Conservation (phyloP, 2,797 vertebrate species). For the Salmo trutta region DNA sequence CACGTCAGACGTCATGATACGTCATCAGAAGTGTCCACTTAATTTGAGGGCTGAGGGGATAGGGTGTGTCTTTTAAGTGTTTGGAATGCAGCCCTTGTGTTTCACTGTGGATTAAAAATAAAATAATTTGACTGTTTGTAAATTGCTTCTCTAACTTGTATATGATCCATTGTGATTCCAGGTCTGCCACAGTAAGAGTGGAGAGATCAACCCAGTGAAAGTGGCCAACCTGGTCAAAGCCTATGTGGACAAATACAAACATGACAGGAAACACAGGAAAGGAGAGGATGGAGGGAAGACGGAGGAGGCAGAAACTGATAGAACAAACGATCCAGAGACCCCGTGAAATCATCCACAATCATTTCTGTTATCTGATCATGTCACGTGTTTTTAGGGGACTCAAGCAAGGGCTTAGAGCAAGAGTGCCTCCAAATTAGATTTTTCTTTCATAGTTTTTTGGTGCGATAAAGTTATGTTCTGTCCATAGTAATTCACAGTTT, state of each 20-base stretch:
- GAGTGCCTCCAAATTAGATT: background rate
- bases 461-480: background rate
- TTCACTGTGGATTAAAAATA: background rate
- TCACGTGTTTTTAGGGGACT: background rate
- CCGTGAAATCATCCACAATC: slow-evolving; percentile 38
- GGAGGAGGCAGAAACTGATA: slow-evolving; percentile 39
- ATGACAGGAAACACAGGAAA: slow-evolving; percentile 86
- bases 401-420: slow-evolving; percentile 8
- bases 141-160: background rate
- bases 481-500: background rate
- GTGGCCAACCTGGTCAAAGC: slow-evolving; percentile 95
- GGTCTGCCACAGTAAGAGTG: slow-evolving; percentile 98
- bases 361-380: slow-evolving; percentile 12
- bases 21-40: too few species aligned
- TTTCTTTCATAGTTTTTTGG: slow-evolving; percentile 9
- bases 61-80: too few species aligned
- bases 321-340: slow-evolving; percentile 44
- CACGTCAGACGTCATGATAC: too few species aligned
- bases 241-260: slow-evolving; percentile 95
- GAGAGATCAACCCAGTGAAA: slow-evolving; percentile 96
- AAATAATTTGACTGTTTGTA: background rate
- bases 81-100: background rate
- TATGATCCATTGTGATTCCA: slow-evolving; percentile 43
- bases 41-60: too few species aligned
- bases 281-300: slow-evolving; percentile 54